A percentile compares a stretch with the other conserved stretches of the same genome.
phyloP scores from a whole-genome alignment of 2,113 vertebrate genomes.

The Microtus pennsylvanicus region DNA sequence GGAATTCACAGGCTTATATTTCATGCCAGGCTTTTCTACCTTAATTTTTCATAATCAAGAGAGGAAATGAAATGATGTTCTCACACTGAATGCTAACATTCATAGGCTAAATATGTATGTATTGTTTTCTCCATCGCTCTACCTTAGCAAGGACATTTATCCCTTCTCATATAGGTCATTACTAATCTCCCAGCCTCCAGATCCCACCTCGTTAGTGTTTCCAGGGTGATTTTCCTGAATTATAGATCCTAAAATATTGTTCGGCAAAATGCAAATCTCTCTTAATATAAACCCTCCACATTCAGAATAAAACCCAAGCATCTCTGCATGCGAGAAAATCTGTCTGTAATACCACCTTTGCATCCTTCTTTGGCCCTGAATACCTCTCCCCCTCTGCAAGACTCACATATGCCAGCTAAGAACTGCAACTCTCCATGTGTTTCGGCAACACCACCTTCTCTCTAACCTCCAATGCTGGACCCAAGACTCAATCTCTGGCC shows the following conservation, averaged over 20 bases:
- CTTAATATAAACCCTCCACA: not conserved
- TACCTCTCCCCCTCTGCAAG: not conserved
- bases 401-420: not conserved
- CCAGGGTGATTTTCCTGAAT: slow-evolving; percentile 39
- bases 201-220: not conserved
- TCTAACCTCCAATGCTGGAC: not conserved
- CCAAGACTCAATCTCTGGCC: not conserved
- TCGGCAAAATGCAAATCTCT: slow-evolving; percentile 49
- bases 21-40: slow-evolving; percentile 43
- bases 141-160: not conserved
- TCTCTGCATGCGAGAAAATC: not conserved
- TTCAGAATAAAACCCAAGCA: slow-evolving; percentile 9
- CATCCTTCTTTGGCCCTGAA: not conserved
- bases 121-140: not conserved
- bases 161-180: not conserved
- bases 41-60: slow-evolving; percentile 52
- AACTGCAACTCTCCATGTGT: not conserved
- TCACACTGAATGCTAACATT: not conserved
- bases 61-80: not conserved
- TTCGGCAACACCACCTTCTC: not conserved
- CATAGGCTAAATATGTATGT: not conserved
- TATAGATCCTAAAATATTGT: slow-evolving; percentile 29
- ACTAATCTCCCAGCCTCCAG: not conserved
- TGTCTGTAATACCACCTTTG: not conserved
- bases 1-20: not conserved